Evolutionary conservation across 2,113 vertebrate genomes (phyloP), one percentile per base, ranked within the genome.

Genomic region (Fulmarus glacialis): DNA sequence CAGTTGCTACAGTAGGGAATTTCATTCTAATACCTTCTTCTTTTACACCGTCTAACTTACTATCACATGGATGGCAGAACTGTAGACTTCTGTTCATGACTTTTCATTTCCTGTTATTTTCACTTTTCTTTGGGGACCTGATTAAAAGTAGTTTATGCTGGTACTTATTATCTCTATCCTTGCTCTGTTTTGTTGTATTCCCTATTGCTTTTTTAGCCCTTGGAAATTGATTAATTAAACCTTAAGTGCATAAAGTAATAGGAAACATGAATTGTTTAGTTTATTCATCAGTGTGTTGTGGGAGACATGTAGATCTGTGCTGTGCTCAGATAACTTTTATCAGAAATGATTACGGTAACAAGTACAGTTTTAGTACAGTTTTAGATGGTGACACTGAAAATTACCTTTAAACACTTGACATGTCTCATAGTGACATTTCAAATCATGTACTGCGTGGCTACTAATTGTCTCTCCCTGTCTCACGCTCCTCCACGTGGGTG

Each of bases 221-320:
- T 87, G 75, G 40, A 96, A 84, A 92, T n/a, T 93, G 84, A 78
- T 95, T 97, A 87, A 89, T 97, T 96, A 95, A 96, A 91, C 59
- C 92, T 87, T 82, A 56, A 66, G 16, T 32, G 12, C 67, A 38
- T 92, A 80, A 87, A 93, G 66, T 58, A 93, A 55, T 67, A 70
- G 91, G 36, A 90, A 82, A 72, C 55, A 72, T 4, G 7, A 87
- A 62, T 80, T 86, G 56, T 73, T 70, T 78, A 18, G 38, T 68
- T 87, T 82, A 68, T 94, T 96, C 81, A 81, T 92, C 89, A 95
- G 40, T 78, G 59, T 81, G 60, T 59, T 89, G 53, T 82, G 90
- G 42, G 79, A 91, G 87, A 80, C 38, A 7, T 34, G 45, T 27
- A 83, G 75, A 50, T 58, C 62, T 82, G 29, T 38, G 52, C 90